phyloP scores from a whole-genome alignment of 2,797 vertebrate species.

The Arctocebus calabarensis region DNA sequence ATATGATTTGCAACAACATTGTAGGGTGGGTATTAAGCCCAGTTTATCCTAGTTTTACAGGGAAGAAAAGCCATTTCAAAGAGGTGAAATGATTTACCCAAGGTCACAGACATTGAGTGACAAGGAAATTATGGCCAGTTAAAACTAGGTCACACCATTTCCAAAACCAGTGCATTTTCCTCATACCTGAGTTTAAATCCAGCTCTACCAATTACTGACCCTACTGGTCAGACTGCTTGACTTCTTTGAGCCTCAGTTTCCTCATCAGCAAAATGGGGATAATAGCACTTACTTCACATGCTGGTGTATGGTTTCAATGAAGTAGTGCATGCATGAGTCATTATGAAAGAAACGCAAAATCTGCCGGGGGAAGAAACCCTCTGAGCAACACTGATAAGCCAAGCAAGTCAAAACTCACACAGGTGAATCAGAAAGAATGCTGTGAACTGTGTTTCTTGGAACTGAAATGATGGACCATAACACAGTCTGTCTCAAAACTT shows the following conservation, averaged over 20 bases:
- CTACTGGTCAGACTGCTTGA: rapidly evolving
- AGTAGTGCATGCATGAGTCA: background rate
- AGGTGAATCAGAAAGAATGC: too few species aligned
- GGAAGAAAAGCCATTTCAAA: background rate
- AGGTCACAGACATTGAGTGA: background rate
- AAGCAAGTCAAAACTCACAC: too few species aligned
- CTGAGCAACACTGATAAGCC: too few species aligned
- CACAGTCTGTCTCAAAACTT: too few species aligned
- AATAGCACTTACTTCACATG: background rate
- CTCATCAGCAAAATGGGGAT: background rate
- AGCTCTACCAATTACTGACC: background rate
- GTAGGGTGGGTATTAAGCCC: background rate
- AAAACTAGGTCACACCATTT: background rate
- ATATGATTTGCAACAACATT: background rate
- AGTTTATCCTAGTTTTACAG: background rate
- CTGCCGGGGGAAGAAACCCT: too few species aligned
- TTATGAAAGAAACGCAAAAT: too few species aligned
- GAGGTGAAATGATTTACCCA: background rate
- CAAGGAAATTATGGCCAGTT: background rate
- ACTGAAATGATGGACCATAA: too few species aligned
- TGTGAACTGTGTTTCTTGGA: too few species aligned
- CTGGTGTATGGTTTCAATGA: background rate
- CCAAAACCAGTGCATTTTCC: background rate
- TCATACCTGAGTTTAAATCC: background rate
- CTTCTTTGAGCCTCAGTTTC: background rate